phyloP scores from a whole-genome alignment of 2,888 invertebrate genomes.

The Agriopis aurantiaria region DNA sequence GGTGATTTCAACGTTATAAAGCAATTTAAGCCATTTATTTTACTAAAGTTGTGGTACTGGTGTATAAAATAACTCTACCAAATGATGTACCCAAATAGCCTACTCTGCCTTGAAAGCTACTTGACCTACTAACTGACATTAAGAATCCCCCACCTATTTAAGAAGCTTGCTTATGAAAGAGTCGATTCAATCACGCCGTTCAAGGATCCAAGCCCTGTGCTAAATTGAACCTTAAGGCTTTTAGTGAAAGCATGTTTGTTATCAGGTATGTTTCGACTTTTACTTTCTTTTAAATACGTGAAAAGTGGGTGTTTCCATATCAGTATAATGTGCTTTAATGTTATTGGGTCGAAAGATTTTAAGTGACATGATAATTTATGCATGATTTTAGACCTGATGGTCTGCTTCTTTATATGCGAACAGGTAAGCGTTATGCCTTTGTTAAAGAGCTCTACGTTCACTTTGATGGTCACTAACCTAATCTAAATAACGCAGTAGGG shows the following conservation, averaged over 20 bases:
- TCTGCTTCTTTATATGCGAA: not conserved
- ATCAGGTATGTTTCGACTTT: not conserved
- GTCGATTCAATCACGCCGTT: conserved; percentile 47
- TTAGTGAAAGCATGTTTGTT: conserved; percentile 8
- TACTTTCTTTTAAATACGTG: conserved; percentile 20
- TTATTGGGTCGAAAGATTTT: not conserved
- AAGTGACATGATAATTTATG: not conserved
- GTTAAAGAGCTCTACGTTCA: too few relatives aligned
- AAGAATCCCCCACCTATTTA: conserved; percentile 61
- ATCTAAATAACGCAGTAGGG: too few relatives aligned
- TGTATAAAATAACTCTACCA: conserved; percentile 18
- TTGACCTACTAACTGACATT: conserved; percentile 62
- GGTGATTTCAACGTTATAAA: too few relatives aligned
- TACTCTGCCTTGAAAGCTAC: conserved; percentile 59
- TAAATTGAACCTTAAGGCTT: conserved; percentile 16
- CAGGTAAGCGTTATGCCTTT: too few relatives aligned
- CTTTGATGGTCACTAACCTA: too few relatives aligned
- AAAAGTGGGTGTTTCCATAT: conserved; percentile 15
- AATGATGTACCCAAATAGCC: conserved; percentile 45
- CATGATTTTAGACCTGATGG: not conserved
- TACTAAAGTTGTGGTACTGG: conserved; percentile 16
- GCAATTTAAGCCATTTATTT: not conserved
- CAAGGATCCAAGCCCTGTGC: conserved; percentile 1
- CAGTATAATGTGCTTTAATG: conserved; percentile 6
- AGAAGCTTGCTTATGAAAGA: conserved; percentile 54